Percentiles rank a stretch among this genome's conserved stretches.
phyloP scores from a whole-genome alignment of 2,797 vertebrate species.

The Sebastes oblongus region DNA sequence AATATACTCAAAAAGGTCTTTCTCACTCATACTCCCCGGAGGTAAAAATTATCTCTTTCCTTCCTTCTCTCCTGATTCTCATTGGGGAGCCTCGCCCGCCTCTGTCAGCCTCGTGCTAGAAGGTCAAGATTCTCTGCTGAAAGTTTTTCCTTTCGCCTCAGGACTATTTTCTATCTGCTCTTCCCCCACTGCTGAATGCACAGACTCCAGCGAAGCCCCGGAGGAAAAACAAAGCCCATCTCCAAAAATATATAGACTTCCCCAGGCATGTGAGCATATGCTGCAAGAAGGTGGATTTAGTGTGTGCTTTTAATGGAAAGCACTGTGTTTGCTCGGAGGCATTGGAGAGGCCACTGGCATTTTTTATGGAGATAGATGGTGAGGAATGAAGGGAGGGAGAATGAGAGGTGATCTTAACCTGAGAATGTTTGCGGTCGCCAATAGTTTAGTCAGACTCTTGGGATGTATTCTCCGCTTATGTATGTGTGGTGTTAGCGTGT shows the following conservation, averaged over 20 bases:
- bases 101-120: conserved; percentile 46
- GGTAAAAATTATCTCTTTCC: conserved; percentile 37
- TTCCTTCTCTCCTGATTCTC: conserved; percentile 38
- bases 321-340: conserved; percentile 52
- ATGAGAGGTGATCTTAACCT: conserved; percentile 29
- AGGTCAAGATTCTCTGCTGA: conserved; percentile 65
- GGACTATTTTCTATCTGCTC: conserved; percentile 59
- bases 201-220: conserved; percentile 49
- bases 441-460: conserved; percentile 20
- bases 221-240: conserved; percentile 62
- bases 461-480: conserved; percentile 24
- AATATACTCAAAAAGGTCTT: conserved; percentile 47
- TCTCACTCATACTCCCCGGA: conserved; percentile 45
- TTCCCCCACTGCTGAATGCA: conserved; percentile 34
- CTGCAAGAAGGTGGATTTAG: conserved; percentile 53
- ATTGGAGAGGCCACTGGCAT: conserved; percentile 25
- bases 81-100: conserved; percentile 45
- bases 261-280: conserved; percentile 46
- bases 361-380: conserved; percentile 43
- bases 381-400: conserved; percentile 8
- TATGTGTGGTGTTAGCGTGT: background rate
- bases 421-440: conserved; percentile 3
- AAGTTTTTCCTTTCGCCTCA: conserved; percentile 62
- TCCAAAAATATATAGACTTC: conserved; percentile 70
- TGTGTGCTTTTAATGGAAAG: conserved; percentile 61